phyloP scores from a whole-genome alignment of 2,888 invertebrate genomes.

The Chrysolina oricalcia region DNA sequence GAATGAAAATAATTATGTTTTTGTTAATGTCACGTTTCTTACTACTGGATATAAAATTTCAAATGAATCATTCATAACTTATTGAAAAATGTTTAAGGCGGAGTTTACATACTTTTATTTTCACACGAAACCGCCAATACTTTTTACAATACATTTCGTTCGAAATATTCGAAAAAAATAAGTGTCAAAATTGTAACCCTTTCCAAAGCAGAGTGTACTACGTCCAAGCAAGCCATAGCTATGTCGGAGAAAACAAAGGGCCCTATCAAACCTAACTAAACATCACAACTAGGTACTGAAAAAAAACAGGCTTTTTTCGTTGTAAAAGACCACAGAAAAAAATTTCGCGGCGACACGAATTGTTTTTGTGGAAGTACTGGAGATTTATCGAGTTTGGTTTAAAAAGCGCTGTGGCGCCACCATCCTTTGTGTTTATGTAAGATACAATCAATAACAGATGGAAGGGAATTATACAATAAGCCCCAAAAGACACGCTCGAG shows the following conservation, averaged over 20 bases:
- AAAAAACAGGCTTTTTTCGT: neutral
- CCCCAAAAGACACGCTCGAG: neutral
- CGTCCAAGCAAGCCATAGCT: too few species aligned
- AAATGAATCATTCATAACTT: too few species aligned
- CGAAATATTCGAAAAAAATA: too few species aligned
- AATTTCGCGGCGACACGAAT: neutral
- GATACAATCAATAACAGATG: slow-evolving; percentile 6
- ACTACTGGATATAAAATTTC: neutral
- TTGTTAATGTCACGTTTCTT: neutral
- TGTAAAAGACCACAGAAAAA: neutral
- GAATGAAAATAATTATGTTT: neutral
- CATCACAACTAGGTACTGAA: neutral
- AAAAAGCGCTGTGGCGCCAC: neutral
- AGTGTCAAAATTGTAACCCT: too few species aligned
- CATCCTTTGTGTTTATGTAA: neutral
- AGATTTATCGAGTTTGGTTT: neutral
- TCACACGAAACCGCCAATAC: too few species aligned
- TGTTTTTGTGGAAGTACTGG: neutral
- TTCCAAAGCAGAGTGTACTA: too few species aligned
- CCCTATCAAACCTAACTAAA: too few species aligned
- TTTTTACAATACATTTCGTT: too few species aligned
- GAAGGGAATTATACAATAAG: neutral
- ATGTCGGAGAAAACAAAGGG: too few species aligned
- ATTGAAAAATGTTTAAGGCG: too few species aligned
- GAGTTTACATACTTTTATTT: too few species aligned